These are phyloP conservation scores for Perizoma flavofasciatum DNA, from an alignment of 2,888 invertebrate species.

Conservation along the genomic window DNA sequence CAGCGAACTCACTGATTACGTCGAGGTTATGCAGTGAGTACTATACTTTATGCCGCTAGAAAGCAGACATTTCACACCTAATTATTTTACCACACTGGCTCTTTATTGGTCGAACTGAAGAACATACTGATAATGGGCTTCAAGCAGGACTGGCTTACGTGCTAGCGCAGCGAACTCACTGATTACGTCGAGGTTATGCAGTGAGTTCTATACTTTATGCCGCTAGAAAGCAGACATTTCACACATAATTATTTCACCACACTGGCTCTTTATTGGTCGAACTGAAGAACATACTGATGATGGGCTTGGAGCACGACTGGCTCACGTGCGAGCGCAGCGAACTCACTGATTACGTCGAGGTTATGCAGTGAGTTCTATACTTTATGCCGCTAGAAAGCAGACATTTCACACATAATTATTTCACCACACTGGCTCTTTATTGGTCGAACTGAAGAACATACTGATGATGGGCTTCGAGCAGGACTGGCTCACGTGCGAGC, in stretches of 20 bases:
- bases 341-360: slow-evolving; percentile 95
- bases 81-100: no score
- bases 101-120: no score
- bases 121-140: slow-evolving; percentile 98
- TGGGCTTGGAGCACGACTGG: slow-evolving; percentile 99
- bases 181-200: slow-evolving; percentile 98
- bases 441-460: slow-evolving; percentile 88
- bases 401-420: not conserved
- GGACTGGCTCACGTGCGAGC: slow-evolving; percentile 93
- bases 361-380: slow-evolving; percentile 92
- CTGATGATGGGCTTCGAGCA: slow-evolving; percentile 97
- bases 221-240: not conserved
- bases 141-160: slow-evolving; percentile 95
- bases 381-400: no score
- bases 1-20: slow-evolving; percentile 93
- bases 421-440: no score
- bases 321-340: slow-evolving; percentile 89
- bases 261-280: no score
- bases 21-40: slow-evolving; percentile 97
- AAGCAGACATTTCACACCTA: not conserved
- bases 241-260: not conserved
- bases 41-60: no score
- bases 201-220: slow-evolving; percentile 83
- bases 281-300: slow-evolving; percentile 95
- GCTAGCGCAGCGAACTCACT: slow-evolving; percentile 88